Evolutionary conservation across 2,113 vertebrate genomes (phyloP), one percentile per base, ranked within the genome.

Genomic region (Leiothrix lutea): DNA sequence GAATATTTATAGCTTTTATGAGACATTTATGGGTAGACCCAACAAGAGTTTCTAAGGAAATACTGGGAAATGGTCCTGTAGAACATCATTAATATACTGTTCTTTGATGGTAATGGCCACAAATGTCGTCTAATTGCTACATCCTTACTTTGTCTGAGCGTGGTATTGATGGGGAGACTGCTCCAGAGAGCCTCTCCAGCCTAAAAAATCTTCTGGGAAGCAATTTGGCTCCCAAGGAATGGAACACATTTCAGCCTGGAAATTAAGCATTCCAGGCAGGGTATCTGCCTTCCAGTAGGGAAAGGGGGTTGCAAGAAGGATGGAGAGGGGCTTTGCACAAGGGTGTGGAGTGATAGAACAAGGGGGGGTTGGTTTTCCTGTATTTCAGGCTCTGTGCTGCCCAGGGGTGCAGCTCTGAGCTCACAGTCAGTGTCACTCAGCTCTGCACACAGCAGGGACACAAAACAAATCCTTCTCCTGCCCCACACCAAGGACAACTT

Each of bases 1-100:
- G 95, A 97, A 97, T 97, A 97, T 97, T 97, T 97, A 97, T 96
- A 94, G 91, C 93, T 95, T 97, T 97, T 96, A 96, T 94, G 95
- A 96, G 96, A 94, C 96, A 86, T 94, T 97, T 95, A 97, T 97
- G 88, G 94, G 90, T 87, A 96, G 94, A 80, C 95, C 91, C 94
- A 96, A 97, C 93, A 97, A 86, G 94, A 95, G 92, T 97, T 96
- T 97, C 90, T 70, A 50, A 95, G 93, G 92, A 97, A 97, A 97
- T 97, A 96, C 85, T 95, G 94, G 92, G 95, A 97, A 97, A 96
- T 96, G 95, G 88, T 94, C 85, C 85, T 94, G 81, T 94, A 89
- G 62, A 97, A 93, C 93, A 96, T 83, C 92, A 91, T 97, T 97
- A 97, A 96, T 97, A 96, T 25, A 84, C 53, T 66, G 88, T 73